A percentile compares a stretch with the other conserved stretches of the same genome.
Evolutionary conservation across 2,888 invertebrate genomes (phyloP).

Genomic region (Amphipyra berbera): DNA sequence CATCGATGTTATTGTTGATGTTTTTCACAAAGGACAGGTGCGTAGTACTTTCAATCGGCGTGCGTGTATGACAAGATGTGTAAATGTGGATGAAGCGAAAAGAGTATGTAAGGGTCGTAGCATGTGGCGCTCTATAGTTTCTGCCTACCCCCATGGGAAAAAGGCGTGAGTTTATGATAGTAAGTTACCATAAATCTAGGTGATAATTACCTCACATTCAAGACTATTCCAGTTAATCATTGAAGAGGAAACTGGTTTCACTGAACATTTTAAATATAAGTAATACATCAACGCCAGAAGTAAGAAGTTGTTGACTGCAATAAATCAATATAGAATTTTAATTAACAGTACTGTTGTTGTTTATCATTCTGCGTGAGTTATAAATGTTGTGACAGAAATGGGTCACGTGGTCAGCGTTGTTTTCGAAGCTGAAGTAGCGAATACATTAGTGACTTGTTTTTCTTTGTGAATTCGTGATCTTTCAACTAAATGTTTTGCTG

Average conservation of each 20-base stretch:
- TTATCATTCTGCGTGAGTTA: slow-evolving; percentile 19
- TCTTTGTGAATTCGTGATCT: too few species aligned
- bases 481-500: too few species aligned
- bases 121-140: too few species aligned
- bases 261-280: slow-evolving; percentile 16
- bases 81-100: too few species aligned
- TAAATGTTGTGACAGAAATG: slow-evolving; percentile 16
- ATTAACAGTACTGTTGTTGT: slow-evolving; percentile 19
- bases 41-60: too few species aligned
- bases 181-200: slow-evolving; percentile 16
- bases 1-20: too few species aligned
- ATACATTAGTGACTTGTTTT: too few species aligned
- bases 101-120: too few species aligned
- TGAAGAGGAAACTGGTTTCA: slow-evolving; percentile 20
- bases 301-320: slow-evolving; percentile 30
- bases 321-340: slow-evolving; percentile 45
- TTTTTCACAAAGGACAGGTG: too few species aligned
- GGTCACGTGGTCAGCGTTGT: slow-evolving; percentile 2
- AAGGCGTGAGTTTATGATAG: too few species aligned
- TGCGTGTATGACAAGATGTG: too few species aligned
- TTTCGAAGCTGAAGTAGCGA: background rate
- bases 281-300: slow-evolving; percentile 32
- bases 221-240: slow-evolving; percentile 24
- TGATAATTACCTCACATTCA: slow-evolving; percentile 29
- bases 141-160: too few species aligned